These are phyloP conservation scores for Spisula solida DNA, from an alignment of 2,888 invertebrate genomes.

Conservation along the genomic window DNA sequence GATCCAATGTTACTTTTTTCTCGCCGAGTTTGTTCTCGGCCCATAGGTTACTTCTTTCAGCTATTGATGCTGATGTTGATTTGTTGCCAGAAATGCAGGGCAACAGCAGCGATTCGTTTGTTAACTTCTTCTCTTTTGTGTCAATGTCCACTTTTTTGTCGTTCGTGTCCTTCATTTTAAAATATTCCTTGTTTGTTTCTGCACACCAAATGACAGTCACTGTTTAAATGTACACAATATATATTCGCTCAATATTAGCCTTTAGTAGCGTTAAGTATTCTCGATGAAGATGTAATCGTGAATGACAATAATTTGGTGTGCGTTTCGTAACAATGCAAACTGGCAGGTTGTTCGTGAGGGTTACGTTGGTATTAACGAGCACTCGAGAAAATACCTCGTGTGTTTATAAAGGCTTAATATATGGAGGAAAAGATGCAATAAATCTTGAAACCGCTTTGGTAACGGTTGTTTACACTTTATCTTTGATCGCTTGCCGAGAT, in stretches of 20 bases:
- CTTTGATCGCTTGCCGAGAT: constrained; percentile 24
- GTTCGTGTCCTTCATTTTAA: constrained; percentile 18
- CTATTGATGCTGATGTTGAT: constrained; percentile 61
- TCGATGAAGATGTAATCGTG: not conserved
- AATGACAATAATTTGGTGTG: not conserved
- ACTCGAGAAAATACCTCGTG: constrained; percentile 6
- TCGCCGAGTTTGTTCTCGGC: constrained; percentile 59
- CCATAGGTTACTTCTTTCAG: constrained; percentile 64
- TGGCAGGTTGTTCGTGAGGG: not conserved
- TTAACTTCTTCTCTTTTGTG: constrained; percentile 35
- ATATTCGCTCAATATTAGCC: not conserved
- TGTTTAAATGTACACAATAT: not conserved
- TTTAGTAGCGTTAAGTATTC: not conserved
- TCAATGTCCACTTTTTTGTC: constrained; percentile 5
- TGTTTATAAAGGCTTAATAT: constrained; percentile 21
- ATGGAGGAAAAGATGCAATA: not conserved
- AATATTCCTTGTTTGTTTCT: not conserved
- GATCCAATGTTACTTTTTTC: constrained; percentile 55
- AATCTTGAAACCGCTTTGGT: constrained; percentile 24
- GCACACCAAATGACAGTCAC: not conserved
- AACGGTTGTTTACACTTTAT: constrained; percentile 38
- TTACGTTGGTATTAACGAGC: not conserved
- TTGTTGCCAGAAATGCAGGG: constrained; percentile 52
- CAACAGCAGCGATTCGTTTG: constrained; percentile 56
- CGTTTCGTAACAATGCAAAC: not conserved